A percentile compares a stretch with the other conserved stretches of the same genome.
phyloP scores from a whole-genome alignment of 2,113 vertebrate species.

The Microcebus griseorufus region DNA sequence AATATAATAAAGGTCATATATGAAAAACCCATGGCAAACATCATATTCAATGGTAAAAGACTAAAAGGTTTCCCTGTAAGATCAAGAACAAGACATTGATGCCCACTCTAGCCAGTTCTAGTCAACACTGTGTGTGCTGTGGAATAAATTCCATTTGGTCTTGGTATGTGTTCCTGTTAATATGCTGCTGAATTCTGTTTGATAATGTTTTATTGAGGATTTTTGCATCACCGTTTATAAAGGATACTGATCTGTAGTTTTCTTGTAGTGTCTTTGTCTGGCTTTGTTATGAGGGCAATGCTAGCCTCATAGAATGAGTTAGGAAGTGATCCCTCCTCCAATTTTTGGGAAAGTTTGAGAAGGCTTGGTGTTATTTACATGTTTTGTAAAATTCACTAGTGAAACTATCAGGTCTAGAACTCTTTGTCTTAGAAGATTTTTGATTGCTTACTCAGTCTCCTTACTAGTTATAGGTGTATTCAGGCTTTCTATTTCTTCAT shows the following conservation, averaged over 20 bases:
- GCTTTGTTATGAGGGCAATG: background rate
- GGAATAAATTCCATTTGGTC: background rate
- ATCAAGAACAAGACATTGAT: background rate
- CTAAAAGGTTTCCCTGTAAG: background rate
- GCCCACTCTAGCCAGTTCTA: background rate
- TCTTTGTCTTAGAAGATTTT: background rate
- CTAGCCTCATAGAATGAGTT: background rate
- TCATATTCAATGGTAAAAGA: background rate
- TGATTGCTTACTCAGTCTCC: background rate
- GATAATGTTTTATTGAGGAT: background rate
- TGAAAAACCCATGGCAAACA: background rate
- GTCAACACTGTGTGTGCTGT: background rate
- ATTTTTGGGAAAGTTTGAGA: background rate
- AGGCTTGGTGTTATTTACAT: background rate
- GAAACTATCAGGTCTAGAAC: background rate
- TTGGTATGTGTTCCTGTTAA: background rate
- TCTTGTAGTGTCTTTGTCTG: background rate
- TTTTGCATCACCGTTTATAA: background rate
- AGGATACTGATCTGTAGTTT: background rate
- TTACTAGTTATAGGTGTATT: background rate
- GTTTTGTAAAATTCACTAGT: background rate
- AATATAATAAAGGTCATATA: background rate
- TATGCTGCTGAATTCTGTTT: background rate
- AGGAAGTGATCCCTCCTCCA: background rate
- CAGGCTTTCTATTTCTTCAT: background rate